Percentiles rank a stretch among this genome's conserved stretches.
Conservation (phyloP, 2,888 invertebrate genomes). For the Gandaritis pyraliata region DNA sequence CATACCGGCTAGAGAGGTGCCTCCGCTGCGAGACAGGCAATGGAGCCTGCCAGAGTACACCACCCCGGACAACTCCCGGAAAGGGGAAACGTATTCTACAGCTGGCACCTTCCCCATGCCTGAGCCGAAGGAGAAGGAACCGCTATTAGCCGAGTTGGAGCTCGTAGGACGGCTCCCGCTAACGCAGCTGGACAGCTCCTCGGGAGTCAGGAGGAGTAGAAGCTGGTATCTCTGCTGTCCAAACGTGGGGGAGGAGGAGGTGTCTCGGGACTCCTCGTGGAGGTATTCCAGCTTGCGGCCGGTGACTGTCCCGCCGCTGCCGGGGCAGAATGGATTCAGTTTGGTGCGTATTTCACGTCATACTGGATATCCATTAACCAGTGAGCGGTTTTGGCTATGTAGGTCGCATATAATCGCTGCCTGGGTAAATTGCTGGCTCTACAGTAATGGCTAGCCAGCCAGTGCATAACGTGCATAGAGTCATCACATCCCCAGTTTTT, state of each 20-base stretch:
- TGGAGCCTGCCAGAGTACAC: conserved; percentile 66
- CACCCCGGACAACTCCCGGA: conserved; percentile 63
- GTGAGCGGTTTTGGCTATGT: no score
- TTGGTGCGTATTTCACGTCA: conserved; percentile 31
- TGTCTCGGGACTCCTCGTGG: conserved; percentile 74
- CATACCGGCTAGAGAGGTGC: conserved; percentile 65
- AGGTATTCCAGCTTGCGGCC: conserved; percentile 74
- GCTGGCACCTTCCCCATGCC: conserved; percentile 81
- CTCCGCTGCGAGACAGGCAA: conserved; percentile 67
- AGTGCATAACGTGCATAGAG: no score
- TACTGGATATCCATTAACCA: not conserved
- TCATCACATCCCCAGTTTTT: no score
- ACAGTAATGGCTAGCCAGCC: no score
- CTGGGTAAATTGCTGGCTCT: no score
- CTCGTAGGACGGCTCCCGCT: conserved; percentile 71
- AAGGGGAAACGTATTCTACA: conserved; percentile 76
- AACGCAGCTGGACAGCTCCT: conserved; percentile 64
- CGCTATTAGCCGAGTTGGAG: conserved; percentile 71
- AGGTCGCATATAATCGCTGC: no score
- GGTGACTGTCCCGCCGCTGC: conserved; percentile 69
- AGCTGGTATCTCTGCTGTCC: conserved; percentile 86
- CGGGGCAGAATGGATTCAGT: conserved; percentile 60
- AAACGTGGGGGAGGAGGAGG: conserved; percentile 72
- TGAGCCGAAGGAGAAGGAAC: conserved; percentile 75
- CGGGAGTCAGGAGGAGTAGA: conserved; percentile 80